These are phyloP conservation scores for Danio kyathit DNA, from an alignment of 2,797 vertebrate genomes.

Conservation along the genomic window DNA sequence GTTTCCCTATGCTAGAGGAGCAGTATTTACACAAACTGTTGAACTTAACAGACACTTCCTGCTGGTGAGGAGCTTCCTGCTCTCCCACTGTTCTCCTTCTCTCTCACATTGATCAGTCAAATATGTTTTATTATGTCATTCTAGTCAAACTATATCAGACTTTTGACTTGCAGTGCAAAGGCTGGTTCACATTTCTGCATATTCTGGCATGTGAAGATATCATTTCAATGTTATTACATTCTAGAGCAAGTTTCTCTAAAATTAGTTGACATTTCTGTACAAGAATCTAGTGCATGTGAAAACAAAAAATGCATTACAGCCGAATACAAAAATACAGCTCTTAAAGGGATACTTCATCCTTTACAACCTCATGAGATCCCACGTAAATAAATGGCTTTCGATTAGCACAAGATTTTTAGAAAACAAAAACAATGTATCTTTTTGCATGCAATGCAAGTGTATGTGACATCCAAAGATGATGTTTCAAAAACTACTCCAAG, in stretches of 20 bases:
- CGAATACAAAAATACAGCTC: background rate
- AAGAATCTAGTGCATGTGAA: background rate
- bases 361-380: background rate
- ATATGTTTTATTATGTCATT: background rate
- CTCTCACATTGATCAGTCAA: background rate
- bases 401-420: background rate
- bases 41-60: slow-evolving; percentile 69
- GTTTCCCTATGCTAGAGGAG: slow-evolving; percentile 56
- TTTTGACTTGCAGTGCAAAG: background rate
- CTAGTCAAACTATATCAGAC: background rate
- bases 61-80: slow-evolving; percentile 48
- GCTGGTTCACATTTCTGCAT: background rate
- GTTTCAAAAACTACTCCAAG: too few relatives aligned
- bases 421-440: background rate
- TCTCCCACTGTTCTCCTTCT: slow-evolving; percentile 43
- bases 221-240: background rate
- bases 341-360: background rate
- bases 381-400: background rate
- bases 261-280: background rate
- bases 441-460: too few relatives aligned
- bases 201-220: background rate
- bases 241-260: background rate
- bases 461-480: too few relatives aligned
- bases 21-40: slow-evolving; percentile 69
- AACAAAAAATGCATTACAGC: background rate